Conservation (phyloP, 2,113 vertebrate genomes). For the Sturnira hondurensis region DNA sequence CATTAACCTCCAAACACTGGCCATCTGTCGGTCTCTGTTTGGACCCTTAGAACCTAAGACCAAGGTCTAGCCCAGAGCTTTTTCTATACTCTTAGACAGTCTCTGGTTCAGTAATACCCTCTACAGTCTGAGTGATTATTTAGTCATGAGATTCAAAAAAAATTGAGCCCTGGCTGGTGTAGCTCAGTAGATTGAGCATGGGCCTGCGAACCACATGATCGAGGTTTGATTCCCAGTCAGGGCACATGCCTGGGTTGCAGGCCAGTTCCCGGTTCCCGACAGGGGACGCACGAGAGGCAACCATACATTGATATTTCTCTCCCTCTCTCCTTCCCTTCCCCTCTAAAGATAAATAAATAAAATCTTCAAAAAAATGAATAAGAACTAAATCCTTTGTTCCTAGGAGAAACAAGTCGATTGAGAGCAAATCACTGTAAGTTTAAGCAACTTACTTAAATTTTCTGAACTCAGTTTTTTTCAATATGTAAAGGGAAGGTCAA, state of each 20-base stretch:
- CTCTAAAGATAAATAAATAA: no score
- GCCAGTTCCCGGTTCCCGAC: no score
- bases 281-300: no score
- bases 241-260: no score
- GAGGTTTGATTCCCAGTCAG: no score
- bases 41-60: background rate
- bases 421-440: background rate
- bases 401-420: background rate
- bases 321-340: no score
- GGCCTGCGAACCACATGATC: no score
- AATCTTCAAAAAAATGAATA: background rate
- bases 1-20: accelerated
- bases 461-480: background rate
- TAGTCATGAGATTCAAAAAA: background rate
- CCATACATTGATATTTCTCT: no score
- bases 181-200: no score
- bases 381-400: background rate
- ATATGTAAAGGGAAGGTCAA: background rate
- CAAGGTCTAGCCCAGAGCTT: background rate
- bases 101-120: background rate
- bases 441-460: background rate
- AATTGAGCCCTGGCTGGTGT: no score
- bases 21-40: background rate
- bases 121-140: background rate
- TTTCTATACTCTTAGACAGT: background rate